Evolutionary conservation across 1,140 invertebrate genomes (phyloP).

Genomic region (Sarcophaga bullata): DNA sequence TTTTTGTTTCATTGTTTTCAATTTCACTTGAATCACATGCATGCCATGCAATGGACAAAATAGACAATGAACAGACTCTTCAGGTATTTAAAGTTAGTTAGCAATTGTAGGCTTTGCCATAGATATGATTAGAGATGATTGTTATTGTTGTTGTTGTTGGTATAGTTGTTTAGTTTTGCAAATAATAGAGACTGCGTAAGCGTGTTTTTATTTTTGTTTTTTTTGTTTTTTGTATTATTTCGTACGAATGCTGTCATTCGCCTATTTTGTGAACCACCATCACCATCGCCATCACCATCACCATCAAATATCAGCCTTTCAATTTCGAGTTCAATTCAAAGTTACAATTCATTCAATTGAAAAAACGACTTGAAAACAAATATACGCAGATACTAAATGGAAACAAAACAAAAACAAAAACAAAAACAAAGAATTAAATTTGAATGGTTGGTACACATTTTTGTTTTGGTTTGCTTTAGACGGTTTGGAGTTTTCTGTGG

Average conservation of each 20-base stretch:
- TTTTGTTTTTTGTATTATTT: too few relatives aligned
- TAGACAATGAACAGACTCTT: background rate
- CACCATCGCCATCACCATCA: background rate
- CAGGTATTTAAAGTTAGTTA: background rate
- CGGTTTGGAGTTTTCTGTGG: background rate
- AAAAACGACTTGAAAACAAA: background rate
- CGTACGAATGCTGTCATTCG: too few relatives aligned
- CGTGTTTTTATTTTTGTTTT: background rate
- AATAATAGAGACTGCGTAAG: background rate
- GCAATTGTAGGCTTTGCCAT: background rate
- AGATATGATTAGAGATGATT: background rate
- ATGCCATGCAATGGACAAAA: background rate
- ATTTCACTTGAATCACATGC: background rate
- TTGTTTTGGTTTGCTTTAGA: background rate
- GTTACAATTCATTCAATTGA: conserved; percentile 10
- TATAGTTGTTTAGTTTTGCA: background rate
- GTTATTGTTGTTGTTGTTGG: background rate
- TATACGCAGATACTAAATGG: background rate
- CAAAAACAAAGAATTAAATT: background rate
- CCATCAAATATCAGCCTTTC: background rate
- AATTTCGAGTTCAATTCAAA: background rate
- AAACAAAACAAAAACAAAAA: background rate
- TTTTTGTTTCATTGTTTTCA: background rate
- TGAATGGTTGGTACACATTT: background rate
- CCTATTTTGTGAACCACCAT: too few relatives aligned